phyloP scores from a whole-genome alignment of 2,888 invertebrate genomes.

The Diaphora mendica region DNA sequence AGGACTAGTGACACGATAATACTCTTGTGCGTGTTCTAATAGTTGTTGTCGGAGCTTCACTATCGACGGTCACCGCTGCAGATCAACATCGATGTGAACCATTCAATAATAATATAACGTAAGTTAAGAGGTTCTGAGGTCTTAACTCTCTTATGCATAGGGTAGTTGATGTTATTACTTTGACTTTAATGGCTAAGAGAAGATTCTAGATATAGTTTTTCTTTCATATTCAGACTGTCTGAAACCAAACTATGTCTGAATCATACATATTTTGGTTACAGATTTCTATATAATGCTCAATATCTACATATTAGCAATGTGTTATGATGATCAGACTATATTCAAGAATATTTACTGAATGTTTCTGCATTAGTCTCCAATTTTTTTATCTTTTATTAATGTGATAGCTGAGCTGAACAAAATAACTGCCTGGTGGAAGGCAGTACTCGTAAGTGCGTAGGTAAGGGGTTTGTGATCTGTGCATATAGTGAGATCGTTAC shows the following conservation, averaged over 20 bases:
- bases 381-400: no score
- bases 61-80: slow-evolving; percentile 64
- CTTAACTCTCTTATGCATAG: not conserved
- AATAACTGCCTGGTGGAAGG: no score
- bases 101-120: not conserved
- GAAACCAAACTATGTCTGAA: no score
- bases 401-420: no score
- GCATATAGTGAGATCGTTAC: no score
- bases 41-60: slow-evolving; percentile 95
- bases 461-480: no score
- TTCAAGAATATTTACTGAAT: not conserved
- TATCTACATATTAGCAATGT: not conserved
- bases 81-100: not conserved
- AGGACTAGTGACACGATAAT: slow-evolving; percentile 93
- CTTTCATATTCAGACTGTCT: no score
- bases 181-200: not conserved
- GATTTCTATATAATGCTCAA: not conserved
- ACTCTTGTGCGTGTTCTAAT: slow-evolving; percentile 99
- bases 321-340: not conserved
- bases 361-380: no score
- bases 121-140: not conserved
- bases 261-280: not conserved
- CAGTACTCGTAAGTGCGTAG: no score
- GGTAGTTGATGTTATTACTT: not conserved
- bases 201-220: not conserved